Evolutionary conservation across 1,140 invertebrate genomes (phyloP), one percentile per base, ranked within the genome.

Genomic region (Trachymyrmex cornetzi): DNA sequence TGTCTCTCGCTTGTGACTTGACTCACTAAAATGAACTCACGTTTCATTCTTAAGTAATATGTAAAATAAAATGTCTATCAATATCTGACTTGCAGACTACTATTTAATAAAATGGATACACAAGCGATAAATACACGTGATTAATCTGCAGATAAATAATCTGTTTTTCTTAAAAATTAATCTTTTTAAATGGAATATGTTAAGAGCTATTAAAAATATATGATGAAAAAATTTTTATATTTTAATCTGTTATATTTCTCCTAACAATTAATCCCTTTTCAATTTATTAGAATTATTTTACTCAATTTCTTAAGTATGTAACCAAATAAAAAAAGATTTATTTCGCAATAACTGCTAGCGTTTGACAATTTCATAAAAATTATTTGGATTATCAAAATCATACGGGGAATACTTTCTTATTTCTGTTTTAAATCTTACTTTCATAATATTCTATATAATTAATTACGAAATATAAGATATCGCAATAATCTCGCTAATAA

Each of bases 271-370:
- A 22, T 55, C 16, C 0, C 24, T 19, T 27, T 72, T 53, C 34
- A 38, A 7, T 38, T 38, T n/a, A 30, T 55, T 66, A 0, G 30
- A 66, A 66, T 72, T 72, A n/a, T 57, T 66, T n/a, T n/a, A 5
- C 11, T 12, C 48, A 48, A 48, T 48, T 14, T 48, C 48, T 12
- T 55, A 30, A 6, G 34, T 38, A n/a, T 53, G 12, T 30, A 72
- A 72, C 5, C 9, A 72, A 72, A 72, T 53, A 72, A 72, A 57
- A 30, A 72, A n/a, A 30, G 19, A 57, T 57, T 57, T 57, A 74
- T 55, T 55, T 74, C 12, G 0, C 5, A 12, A 34, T 57, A 55
- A 38, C 0, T 34, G 34, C 9, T 55, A 57, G 4, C 16, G 5
- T 11, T 16, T 1, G 6, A 74, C 27, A 74, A 34, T 57, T 34